These are phyloP conservation scores for Petroica traversi DNA, from an alignment of 2,113 vertebrate genomes.

Conservation along the genomic window DNA sequence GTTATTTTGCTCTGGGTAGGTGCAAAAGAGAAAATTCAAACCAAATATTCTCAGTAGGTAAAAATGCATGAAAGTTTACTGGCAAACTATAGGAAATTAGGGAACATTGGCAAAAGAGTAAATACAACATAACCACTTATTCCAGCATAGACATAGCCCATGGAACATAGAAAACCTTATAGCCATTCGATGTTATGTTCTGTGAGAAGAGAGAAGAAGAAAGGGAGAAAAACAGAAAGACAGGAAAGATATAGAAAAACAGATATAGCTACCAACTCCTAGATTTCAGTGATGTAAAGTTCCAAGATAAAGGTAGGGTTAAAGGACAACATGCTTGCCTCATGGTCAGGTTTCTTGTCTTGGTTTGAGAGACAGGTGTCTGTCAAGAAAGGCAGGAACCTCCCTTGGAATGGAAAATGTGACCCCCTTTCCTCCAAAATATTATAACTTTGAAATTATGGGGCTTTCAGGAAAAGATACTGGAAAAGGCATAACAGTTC, in stretches of 20 bases:
- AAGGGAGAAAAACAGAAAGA: not conserved
- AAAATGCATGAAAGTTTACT: not conserved
- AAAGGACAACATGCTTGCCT: not conserved
- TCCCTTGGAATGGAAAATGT: too few relatives aligned
- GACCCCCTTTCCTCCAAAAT: too few relatives aligned
- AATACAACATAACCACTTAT: not conserved
- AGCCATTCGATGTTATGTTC: fast-evolving
- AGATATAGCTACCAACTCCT: not conserved
- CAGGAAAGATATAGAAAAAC: not conserved
- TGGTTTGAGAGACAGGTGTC: too few relatives aligned
- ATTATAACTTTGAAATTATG: too few relatives aligned
- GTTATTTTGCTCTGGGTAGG: not conserved
- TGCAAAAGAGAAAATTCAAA: fast-evolving
- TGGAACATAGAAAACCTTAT: not conserved
- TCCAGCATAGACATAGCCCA: not conserved
- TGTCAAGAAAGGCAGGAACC: too few relatives aligned
- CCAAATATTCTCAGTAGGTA: not conserved
- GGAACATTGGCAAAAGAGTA: not conserved
- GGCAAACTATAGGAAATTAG: not conserved
- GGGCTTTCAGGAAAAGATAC: too few relatives aligned
- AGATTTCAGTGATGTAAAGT: not conserved
- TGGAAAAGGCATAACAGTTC: too few relatives aligned
- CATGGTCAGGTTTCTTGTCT: not conserved
- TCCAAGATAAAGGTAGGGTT: not conserved
- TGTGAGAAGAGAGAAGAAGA: not conserved